phyloP scores from a whole-genome alignment of 2,797 vertebrate genomes.

The Cirrhinus molitorella region DNA sequence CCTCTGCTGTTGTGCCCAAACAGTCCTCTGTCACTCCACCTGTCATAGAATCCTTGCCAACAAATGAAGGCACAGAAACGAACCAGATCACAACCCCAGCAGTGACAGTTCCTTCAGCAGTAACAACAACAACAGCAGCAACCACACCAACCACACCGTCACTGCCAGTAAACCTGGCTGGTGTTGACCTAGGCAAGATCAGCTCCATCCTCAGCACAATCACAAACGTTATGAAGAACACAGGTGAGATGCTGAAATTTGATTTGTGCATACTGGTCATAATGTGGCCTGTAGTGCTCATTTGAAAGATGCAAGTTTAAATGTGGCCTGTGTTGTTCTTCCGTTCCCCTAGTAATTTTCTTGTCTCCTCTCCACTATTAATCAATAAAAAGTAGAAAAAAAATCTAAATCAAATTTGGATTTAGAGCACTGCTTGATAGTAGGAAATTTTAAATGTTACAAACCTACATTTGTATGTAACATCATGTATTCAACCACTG shows the following conservation, averaged over 20 bases:
- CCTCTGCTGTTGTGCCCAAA: conserved; percentile 54
- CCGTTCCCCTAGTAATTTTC: neutral
- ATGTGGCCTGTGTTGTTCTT: neutral
- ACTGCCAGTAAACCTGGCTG: conserved; percentile 79
- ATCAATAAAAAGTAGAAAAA: neutral
- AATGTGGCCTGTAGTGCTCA: neutral
- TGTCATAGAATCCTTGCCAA: conserved; percentile 55
- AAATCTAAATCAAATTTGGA: too few species aligned
- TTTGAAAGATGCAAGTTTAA: neutral
- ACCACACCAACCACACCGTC: conserved; percentile 16
- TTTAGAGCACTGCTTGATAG: neutral
- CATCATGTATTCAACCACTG: neutral
- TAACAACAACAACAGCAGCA: neutral
- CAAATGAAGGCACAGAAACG: conserved; percentile 53
- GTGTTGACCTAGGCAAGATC: conserved; percentile 93
- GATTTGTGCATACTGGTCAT: neutral
- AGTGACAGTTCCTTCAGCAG: conserved; percentile 11
- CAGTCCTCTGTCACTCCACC: conserved; percentile 22
- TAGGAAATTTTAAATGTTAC: neutral
- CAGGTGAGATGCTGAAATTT: conserved; percentile 81
- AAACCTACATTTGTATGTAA: neutral
- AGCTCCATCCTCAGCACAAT: conserved; percentile 95
- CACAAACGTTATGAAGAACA: conserved; percentile 90
- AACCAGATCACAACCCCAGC: conserved; percentile 40
- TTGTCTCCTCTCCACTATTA: neutral